Evolutionary conservation across 2,888 invertebrate genomes (phyloP).

Genomic region (Cryptosula pallasiana): DNA sequence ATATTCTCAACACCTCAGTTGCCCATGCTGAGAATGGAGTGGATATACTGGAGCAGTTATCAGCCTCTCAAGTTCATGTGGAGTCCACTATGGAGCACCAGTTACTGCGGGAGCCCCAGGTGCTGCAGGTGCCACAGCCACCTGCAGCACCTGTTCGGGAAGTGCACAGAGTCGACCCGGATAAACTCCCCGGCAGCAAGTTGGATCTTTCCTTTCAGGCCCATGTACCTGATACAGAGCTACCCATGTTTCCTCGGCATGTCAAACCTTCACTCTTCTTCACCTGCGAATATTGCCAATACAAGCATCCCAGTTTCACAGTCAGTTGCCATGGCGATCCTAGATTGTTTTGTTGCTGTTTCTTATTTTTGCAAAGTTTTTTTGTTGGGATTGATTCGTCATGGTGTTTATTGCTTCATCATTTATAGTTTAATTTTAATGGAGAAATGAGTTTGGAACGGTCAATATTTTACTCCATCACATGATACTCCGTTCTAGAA

Average conservation of each 20-base stretch:
- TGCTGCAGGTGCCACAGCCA: background rate
- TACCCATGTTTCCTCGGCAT: conserved; percentile 19
- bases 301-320: conserved; percentile 14
- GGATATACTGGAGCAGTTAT: conserved; percentile 15
- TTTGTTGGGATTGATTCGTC: too few species aligned
- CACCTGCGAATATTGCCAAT: conserved; percentile 17
- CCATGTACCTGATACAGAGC: conserved; percentile 5
- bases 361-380: too few species aligned
- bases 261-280: conserved; percentile 18
- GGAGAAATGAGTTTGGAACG: too few species aligned
- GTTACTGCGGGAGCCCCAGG: background rate
- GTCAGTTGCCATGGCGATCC: background rate
- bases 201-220: conserved; percentile 5
- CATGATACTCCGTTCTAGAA: background rate
- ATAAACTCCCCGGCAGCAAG: conserved; percentile 14
- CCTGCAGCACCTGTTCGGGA: background rate
- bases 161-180: conserved; percentile 16
- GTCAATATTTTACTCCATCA: too few species aligned
- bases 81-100: background rate
- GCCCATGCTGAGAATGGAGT: background rate
- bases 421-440: too few species aligned
- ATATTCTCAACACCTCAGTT: too few species aligned
- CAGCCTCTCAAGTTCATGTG: background rate
- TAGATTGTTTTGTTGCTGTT: background rate
- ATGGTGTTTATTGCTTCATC: too few species aligned